Base-by-base conservation (phyloP, 2,888 invertebrate species). In the Petrolisthes cinctipes region DNA sequence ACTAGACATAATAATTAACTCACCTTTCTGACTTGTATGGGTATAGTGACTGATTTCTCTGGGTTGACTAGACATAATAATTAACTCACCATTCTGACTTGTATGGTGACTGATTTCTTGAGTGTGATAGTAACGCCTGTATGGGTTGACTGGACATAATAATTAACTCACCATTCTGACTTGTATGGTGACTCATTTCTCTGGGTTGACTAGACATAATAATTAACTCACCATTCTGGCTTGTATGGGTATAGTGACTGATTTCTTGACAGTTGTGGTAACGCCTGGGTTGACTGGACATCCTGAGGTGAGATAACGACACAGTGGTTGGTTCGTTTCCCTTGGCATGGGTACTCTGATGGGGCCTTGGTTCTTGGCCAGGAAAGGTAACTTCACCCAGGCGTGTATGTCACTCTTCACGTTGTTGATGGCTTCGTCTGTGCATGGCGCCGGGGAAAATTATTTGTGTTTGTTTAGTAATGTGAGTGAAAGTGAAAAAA, bases 321-420 rank as follows among this genome's bases (percentile, higher is more conserved):
- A 82, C 53, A 82, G 54, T 2, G 51, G 73, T 3, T 54, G 57
- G 20, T 20, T 20, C n/a, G 14, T 82, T 73, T 82, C 82, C 23
- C 73, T 20, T 1, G 82, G 82, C 73, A 82, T 82, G 54, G 73
- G 53, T 6, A 82, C 68, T 2, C 82, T 14, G 11, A 82, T 57
- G n/a, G 82, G 82, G 1, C 37, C 71, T 4, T 20, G 51, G 20
- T 20, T 9, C n/a, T 11, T 51, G 51, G 61, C 4, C 14, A 66
- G 17, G 82, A 71, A 71, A 9, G 82, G 71, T 20, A 82, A 73
- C 56, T 20, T 68, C 53, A 82, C 82, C 82, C 82, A 82, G 73
- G 73, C 82, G 54, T 82, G 71, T 53, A 82, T 82, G 20, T 73
- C 73, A 73, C 82, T 82, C 53, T 54, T 5, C 3, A 82, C 66